Evolutionary conservation across 2,888 invertebrate species (phyloP), one percentile per base, ranked within the genome.

Genomic region (Masnerella sp.): DNA sequence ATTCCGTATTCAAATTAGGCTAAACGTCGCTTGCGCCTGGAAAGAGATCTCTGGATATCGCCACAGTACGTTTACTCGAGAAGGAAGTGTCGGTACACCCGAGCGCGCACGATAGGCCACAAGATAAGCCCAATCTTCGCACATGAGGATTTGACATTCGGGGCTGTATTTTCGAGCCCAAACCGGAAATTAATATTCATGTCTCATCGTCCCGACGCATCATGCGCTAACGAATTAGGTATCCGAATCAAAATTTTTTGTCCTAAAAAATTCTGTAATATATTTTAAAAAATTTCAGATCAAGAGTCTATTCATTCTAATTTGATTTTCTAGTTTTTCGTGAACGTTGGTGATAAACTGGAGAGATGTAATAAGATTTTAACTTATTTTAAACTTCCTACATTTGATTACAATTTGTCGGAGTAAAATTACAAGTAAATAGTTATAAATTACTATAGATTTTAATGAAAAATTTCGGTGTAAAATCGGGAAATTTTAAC

Each of bases 1-100:
- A 80, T 80, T 79, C 74, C 59, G 77, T 71, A 79, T 80, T 79
- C 77, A 78, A 78, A 80, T 80, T 74, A 70, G 75, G 56, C 74
- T 76, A 78, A 77, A 78, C 74, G 71, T 68, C 68, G 58, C 45
- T 68, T 73, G 73, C 47, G 58, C 58, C 54, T 65, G 59, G 38
- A 74, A 74, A 56, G 65, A 65, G 61, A 70, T 56, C 56, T 34
- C 34, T 9, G 61, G 65, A 69, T 69, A 64, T 67, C 38, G 45
- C 69, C 20, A 17, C 59, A 22, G 58, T 52, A 64, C 58, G 62
- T 73, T 62, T 58, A 68, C 58, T 61, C 45, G 69, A 64, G 36
- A 65, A 67, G 72, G 74, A 74, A 67, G 70, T 72, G 68, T 56
- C 43, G 65, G 64, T 72, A 68, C 67, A 71, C 62, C 54, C 64